Evolutionary conservation across 2,888 invertebrate genomes (phyloP), one percentile per base, ranked within the genome.

Genomic region (Himalopsyche tibetana): DNA sequence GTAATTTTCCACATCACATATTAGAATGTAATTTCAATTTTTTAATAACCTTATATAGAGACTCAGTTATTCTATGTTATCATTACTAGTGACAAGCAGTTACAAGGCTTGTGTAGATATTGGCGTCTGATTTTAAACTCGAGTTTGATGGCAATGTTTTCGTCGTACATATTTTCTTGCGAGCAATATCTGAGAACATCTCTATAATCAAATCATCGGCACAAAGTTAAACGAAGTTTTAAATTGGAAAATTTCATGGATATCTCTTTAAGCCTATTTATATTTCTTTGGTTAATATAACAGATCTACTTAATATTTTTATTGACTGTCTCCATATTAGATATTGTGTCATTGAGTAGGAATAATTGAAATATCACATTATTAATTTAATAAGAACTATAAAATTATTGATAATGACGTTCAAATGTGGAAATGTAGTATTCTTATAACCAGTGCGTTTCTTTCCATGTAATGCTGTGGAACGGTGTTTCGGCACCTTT

Each of bases 221-320:
- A 28, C 12, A 12, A 12, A 36, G 74, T 74, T 74, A 74, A 74
- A 74, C 36, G 74, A 74, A 38, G 19, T 28, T 36, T 36, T 74
- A 74, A 74, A 74, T 74, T 74, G 74, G 38, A 74, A 51, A 74
- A 74, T 74, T 74, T 74, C 74, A 74, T 74, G 74, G 74, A 74
- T 74, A 74, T 74, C 74, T 38, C 74, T 74, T 74, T 74, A 74
- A 74, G 5, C 63, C 8, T 38, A 6, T 74, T 74, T 15, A 38
- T 74, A 36, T 38, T 36, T 74, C 74, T 36, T 38, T 19, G 63
- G 19, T 5, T 63, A 63, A 36, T 36, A 74, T 74, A 38, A 15
- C 5, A 74, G 38, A 74, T 12, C 74, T 28, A 38, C 51, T 15
- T 15, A 51, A 51, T 74, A 36, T 74, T 8, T 36, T 74, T 74